Conservation (phyloP, 2,797 vertebrate species). For the Melanotaenia maccullochi region DNA sequence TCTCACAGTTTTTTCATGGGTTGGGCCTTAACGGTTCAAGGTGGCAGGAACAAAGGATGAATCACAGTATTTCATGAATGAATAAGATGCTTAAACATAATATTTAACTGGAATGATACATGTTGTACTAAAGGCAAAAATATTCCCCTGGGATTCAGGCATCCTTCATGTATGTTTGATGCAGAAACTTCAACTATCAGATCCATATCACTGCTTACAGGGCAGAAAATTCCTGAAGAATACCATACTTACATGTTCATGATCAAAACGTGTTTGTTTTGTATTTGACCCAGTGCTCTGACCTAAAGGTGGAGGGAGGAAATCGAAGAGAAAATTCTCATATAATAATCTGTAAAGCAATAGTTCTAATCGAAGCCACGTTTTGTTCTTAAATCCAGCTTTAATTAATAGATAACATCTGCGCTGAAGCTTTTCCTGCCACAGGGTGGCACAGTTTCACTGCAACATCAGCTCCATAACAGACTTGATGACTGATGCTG, state of each 20-base stretch:
- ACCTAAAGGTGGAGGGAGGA: not conserved
- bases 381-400: slow-evolving; percentile 1
- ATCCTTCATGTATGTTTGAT: not conserved
- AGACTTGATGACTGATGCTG: slow-evolving; percentile 36
- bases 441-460: slow-evolving; percentile 72
- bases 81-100: not conserved
- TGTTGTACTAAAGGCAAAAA: not conserved
- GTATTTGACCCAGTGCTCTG: slow-evolving; percentile 6
- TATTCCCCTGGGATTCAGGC: not conserved
- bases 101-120: not conserved
- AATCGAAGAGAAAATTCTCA: slow-evolving; percentile 14
- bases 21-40: no score
- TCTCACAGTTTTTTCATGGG: no score
- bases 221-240: not conserved
- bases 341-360: slow-evolving; percentile 21
- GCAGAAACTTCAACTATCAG: not conserved
- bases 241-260: not conserved
- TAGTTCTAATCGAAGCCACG: slow-evolving; percentile 19
- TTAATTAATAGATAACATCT: not conserved
- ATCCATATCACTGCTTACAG: not conserved
- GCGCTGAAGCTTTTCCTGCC: slow-evolving; percentile 39
- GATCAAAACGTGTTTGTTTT: slow-evolving; percentile 14
- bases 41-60: no score
- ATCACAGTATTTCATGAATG: not conserved
- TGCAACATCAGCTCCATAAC: slow-evolving; percentile 23